Percentiles rank a stretch among this genome's conserved stretches.
These are phyloP conservation scores for human (Homo sapiens) DNA, from an alignment of 2,113 vertebrate genomes.

Conservation along the genomic window GRCh38 chr17:9559501-9560000, in stretches of 20 bases:
- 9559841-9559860: too few species aligned
- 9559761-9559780: too few species aligned
- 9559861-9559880: too few species aligned
- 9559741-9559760: too few species aligned
- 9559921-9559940: too few species aligned
- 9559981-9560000: too few species aligned
- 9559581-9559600: background rate
- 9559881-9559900: too few species aligned
- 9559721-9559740: background rate
- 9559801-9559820: too few species aligned
- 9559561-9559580: background rate
- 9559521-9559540: background rate
- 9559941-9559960: too few species aligned
- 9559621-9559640: background rate
- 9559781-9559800: too few species aligned
- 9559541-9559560: background rate
- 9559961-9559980: too few species aligned
- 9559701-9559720: background rate
- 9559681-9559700: background rate
- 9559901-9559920: fast-evolving
- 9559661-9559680: background rate
- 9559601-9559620: background rate
- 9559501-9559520: background rate
- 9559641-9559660: background rate
- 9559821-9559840: too few species aligned